Evolutionary conservation across 2,888 invertebrate genomes (phyloP), one percentile per base, ranked within the genome.

Genomic region (Drosophila niveifrons): DNA sequence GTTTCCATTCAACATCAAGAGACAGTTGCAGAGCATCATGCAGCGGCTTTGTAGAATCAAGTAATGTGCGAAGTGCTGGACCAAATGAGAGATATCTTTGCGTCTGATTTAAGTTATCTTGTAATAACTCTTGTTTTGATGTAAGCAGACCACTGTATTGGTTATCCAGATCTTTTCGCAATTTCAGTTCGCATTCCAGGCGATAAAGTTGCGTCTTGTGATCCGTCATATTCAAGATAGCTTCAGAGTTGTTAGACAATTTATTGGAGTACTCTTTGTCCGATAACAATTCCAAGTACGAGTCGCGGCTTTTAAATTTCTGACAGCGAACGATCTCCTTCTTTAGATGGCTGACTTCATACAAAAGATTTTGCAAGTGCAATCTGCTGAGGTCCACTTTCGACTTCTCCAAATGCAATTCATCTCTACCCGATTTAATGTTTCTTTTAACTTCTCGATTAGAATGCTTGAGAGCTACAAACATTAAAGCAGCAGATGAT

Each of bases 311-410:
- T 91, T 97, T 98, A 91, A 98, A 98, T 90, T 98, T 97, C 67
- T 98, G 94, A 90, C 98, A 98, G 89, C 98, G 97, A 17, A 96
- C 95, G n/a, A 98, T 97, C 94, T 99, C 98, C 82, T 97, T 97
- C 80, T 97, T 96, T 17, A 99, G 93, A 93, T 99, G 98, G 90
- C 97, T 96, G 8, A 97, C 96, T 94, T 99, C 99, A 91, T 99
- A 99, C 4, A 98, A 93, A 55, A 99, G 94, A 93, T 99, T 99
- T 92, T 99, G 98, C 59, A 98, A 93, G 82, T 97, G 96, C 55
- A 99, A 93, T 90, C 98, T 96, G 80, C 97, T 96, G 59, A 96
- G 96, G 90, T 99, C 98, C 0, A 98, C 97, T 79, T 96, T 95
- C 85, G 96, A 96, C 91, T 98, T 98, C 75, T 97, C 97, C 82